Percentiles rank a stretch among this genome's conserved stretches.
Evolutionary conservation across 2,888 invertebrate genomes (phyloP).

Genomic region (Folsomia manolachei): DNA sequence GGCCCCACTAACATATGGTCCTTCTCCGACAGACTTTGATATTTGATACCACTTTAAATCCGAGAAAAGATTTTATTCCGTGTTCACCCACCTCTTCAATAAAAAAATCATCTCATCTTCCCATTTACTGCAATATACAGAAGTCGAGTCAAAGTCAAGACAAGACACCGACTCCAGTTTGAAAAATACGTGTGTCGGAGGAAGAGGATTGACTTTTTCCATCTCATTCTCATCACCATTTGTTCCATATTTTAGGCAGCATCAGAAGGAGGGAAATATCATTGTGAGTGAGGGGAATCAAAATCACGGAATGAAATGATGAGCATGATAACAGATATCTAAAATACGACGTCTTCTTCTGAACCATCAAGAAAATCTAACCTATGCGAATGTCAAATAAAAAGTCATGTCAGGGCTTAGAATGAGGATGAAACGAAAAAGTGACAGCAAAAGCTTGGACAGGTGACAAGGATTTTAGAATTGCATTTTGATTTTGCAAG

Average conservation of each 20-base stretch:
- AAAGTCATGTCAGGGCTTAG: background rate
- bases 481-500: conserved; percentile 1
- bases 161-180: background rate
- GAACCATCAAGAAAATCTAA: background rate
- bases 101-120: background rate
- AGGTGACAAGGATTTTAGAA: background rate
- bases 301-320: background rate
- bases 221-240: background rate
- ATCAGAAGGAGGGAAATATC: background rate
- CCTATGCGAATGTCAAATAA: background rate
- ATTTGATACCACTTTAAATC: background rate
- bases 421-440: background rate
- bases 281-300: background rate
- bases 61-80: background rate
- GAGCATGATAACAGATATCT: background rate
- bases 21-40: background rate
- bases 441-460: background rate
- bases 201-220: background rate
- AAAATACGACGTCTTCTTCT: background rate
- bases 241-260: background rate
- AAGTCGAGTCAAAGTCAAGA: background rate
- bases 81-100: background rate
- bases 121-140: background rate
- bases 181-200: background rate
- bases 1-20: background rate